Conservation (phyloP, 2,113 vertebrate species). For the Cricetomys ansorgei region DNA sequence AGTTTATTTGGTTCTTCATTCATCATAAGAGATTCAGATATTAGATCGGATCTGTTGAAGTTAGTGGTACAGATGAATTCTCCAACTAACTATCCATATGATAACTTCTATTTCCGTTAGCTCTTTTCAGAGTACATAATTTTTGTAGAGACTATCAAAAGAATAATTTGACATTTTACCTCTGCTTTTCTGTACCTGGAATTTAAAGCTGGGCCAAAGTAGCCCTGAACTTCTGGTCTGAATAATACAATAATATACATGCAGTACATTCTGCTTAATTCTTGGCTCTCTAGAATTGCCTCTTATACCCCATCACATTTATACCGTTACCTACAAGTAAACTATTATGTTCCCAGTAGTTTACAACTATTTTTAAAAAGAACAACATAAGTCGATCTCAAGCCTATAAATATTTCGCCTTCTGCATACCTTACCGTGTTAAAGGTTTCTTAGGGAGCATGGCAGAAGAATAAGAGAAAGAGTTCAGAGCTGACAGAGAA, state of each 20-base stretch:
- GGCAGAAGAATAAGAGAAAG: not conserved
- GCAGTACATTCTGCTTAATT: not conserved
- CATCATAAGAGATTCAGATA: not conserved
- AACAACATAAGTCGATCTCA: not conserved
- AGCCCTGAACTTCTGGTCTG: not conserved
- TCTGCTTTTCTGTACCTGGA: not conserved
- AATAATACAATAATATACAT: not conserved
- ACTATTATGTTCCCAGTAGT: not conserved
- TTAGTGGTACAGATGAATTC: not conserved
- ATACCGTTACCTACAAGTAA: not conserved
- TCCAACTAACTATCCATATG: not conserved
- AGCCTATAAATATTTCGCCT: not conserved
- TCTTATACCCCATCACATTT: not conserved
- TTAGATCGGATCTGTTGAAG: not conserved
- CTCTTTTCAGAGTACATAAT: not conserved
- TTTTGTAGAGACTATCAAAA: not conserved
- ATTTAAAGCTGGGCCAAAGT: not conserved
- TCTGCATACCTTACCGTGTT: not conserved
- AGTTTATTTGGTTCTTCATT: not conserved
- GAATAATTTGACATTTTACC: not conserved
- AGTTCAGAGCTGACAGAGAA: not conserved
- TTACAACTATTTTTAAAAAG: conserved; percentile 20
- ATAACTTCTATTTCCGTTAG: not conserved
- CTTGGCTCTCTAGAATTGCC: not conserved
- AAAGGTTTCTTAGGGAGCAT: not conserved